Evolutionary conservation across 2,888 invertebrate genomes (phyloP).

Genomic region (Portevinia maculata): DNA sequence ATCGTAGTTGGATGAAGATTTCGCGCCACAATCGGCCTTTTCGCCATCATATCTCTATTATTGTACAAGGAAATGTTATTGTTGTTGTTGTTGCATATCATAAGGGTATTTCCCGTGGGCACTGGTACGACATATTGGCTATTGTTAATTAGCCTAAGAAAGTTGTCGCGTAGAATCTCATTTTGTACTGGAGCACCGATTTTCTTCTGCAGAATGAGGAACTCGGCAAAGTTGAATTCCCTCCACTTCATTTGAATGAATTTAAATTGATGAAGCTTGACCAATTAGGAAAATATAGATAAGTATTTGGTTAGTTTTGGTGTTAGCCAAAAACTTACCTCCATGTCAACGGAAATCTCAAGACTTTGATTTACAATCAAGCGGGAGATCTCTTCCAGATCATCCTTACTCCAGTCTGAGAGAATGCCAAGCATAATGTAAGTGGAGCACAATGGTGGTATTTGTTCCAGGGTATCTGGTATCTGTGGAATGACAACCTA

Average conservation of each 20-base stretch:
- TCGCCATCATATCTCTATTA: constrained; percentile 54
- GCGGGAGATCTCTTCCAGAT: constrained; percentile 78
- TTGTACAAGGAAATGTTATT: constrained; percentile 63
- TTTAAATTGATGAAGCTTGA: constrained; percentile 78
- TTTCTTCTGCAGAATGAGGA: constrained; percentile 80
- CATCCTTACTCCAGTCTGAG: constrained; percentile 79
- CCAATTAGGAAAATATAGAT: constrained; percentile 5
- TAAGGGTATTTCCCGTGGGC: constrained; percentile 31
- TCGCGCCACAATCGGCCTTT: constrained; percentile 36
- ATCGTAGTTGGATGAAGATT: constrained; percentile 44
- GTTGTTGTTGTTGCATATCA: constrained; percentile 64
- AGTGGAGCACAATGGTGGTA: constrained; percentile 79
- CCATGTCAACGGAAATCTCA: constrained; percentile 77
- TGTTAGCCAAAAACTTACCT: constrained; percentile 74
- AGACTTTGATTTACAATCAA: constrained; percentile 78
- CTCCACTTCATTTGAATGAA: constrained; percentile 81
- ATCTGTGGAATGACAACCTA: constrained; percentile 80
- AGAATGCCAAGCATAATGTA: constrained; percentile 80
- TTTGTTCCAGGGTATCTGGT: constrained; percentile 78
- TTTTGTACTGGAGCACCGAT: constrained; percentile 79
- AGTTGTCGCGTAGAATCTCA: constrained; percentile 80
- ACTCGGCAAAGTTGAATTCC: constrained; percentile 80
- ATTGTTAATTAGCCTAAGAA: constrained; percentile 78
- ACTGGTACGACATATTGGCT: constrained; percentile 59
- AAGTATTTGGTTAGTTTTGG: too few relatives aligned